A percentile compares a stretch with the other conserved stretches of the same genome.
phyloP scores from a whole-genome alignment of 2,113 vertebrate genomes.

The Chaetops frenatus region DNA sequence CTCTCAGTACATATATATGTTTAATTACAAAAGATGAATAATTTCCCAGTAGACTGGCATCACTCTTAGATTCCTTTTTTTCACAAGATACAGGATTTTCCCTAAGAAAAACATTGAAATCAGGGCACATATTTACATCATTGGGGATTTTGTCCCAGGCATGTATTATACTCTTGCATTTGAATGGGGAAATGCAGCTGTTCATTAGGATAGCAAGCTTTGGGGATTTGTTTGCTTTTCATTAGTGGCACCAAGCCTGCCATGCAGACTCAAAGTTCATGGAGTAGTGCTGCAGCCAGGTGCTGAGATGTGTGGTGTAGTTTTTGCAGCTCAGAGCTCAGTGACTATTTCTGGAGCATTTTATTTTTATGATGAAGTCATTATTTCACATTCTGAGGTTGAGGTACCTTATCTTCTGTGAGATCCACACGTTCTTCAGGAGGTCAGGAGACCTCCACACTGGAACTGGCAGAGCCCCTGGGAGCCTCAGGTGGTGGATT shows the following conservation, averaged over 20 bases:
- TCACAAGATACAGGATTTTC: not conserved
- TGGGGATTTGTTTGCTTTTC: not conserved
- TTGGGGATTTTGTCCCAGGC: not conserved
- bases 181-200: not conserved
- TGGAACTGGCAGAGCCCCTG: not conserved
- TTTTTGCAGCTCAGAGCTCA: not conserved
- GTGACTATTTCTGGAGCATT: not conserved
- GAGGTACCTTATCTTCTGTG: not conserved
- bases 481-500: not conserved
- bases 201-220: not conserved
- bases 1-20: not conserved
- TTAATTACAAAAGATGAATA: not conserved
- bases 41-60: not conserved
- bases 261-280: not conserved
- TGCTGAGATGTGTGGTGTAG: not conserved
- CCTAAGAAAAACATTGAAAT: not conserved
- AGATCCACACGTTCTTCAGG: not conserved
- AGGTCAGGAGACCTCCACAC: not conserved
- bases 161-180: not conserved
- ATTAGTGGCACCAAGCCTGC: not conserved
- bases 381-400: not conserved
- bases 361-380: not conserved
- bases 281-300: not conserved
- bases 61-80: not conserved
- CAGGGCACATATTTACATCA: not conserved